Conservation (phyloP, 2,797 vertebrate genomes). For the Muraenolepis orangiensis region DNA sequence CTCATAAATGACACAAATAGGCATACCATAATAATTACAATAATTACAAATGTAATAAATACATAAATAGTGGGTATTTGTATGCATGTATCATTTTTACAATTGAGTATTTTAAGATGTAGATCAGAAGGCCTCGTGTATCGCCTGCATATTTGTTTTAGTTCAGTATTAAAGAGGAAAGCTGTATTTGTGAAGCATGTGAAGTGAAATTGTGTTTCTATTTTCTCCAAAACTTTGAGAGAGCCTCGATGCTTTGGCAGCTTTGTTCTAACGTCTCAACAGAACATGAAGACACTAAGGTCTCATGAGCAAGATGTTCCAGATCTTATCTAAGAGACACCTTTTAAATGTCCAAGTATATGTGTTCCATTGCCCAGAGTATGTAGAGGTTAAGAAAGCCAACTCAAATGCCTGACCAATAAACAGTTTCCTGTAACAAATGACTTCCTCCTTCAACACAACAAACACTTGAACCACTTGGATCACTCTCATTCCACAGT, state of each 20-base stretch:
- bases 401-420: background rate
- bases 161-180: too few species aligned
- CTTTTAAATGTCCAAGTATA: background rate
- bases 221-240: too few species aligned
- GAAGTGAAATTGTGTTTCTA: too few species aligned
- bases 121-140: too few species aligned
- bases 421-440: background rate
- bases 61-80: too few species aligned
- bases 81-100: too few species aligned
- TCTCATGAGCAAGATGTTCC: background rate
- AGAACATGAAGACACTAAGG: too few species aligned
- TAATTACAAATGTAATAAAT: too few species aligned
- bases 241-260: background rate
- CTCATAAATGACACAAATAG: too few species aligned
- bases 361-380: background rate
- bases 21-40: too few species aligned
- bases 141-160: too few species aligned
- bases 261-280: background rate
- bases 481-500: background rate
- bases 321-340: background rate
- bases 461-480: background rate
- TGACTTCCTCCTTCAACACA: background rate
- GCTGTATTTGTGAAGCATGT: too few species aligned
- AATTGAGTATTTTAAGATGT: background rate
- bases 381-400: background rate